Evolutionary conservation across 92 coral and sea anemone species (phyloP), one percentile per base, ranked within the genome.

Genomic region (Porites rus): DNA sequence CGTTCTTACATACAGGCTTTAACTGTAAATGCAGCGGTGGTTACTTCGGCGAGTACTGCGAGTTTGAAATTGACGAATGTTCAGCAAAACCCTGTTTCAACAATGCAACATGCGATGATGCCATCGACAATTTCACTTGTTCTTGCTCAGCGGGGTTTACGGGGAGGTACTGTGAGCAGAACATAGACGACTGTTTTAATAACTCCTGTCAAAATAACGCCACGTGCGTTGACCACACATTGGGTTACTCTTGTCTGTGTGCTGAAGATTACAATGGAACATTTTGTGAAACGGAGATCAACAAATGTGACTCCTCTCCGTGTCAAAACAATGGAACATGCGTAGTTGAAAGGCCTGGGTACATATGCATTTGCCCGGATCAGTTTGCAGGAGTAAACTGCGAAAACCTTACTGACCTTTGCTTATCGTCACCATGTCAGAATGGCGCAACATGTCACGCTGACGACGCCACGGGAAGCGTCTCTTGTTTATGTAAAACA

Each of bases 241-340:
- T 70, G 14, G 82, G 90, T 3, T 93, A 93, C 74, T 9, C 77
- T 51, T 93, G 96, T 65, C 64, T 64, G 17, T 93, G 96, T 65
- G n/a, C 65, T 1, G 92, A 85, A 19, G 96, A 94, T 10, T 93
- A 70, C 79, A 93, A 85, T 73, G 96, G 96, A 1, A 84, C 90
- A 1, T 77, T 74, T 70, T 93, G 96, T 74, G 66, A 93, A 20
- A 77, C 71, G 10, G 92, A 93, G 67, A 69, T 93, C 16, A 61
- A 91, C 76, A 89, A 92, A 20, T 93, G 96, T 52, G 67, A 81
- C 51, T 31, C 80, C 1, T 13, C 38, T 7, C 96, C 96, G 3
- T 93, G 96, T 46, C 1, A 66, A 51, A 93, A 93, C 92, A 88
- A 88, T 52, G 92, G 96, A 1, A 91, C 96, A 1, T 93, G 96